Conservation (phyloP, 2,113 vertebrate species). For the Gopherus flavomarginatus region DNA sequence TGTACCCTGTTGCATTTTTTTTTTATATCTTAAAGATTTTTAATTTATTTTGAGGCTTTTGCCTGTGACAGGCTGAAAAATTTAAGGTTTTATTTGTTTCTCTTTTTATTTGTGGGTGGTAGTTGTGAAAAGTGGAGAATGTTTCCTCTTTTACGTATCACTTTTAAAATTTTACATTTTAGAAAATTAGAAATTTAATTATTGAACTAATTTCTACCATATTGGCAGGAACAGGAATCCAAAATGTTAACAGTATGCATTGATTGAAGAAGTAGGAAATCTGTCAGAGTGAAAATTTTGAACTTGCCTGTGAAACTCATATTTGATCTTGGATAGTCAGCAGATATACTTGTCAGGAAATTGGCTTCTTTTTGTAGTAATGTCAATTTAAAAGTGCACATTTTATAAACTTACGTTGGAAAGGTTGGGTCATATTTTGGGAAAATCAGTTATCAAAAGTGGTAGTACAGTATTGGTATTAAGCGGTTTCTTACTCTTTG, state of each 20-base stretch:
- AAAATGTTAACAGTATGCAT: neutral
- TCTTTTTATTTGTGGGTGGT: neutral
- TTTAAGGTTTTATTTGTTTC: neutral
- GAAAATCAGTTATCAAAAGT: neutral
- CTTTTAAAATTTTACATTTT: neutral
- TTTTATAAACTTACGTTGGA: neutral
- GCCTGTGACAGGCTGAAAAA: neutral
- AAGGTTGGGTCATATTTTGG: neutral
- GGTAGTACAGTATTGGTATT: neutral
- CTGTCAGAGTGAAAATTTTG: neutral
- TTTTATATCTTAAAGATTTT: neutral
- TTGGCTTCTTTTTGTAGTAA: neutral
- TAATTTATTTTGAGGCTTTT: neutral
- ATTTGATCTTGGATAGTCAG: neutral
- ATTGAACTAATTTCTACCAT: neutral
- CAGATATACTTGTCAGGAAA: neutral
- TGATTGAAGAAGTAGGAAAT: neutral
- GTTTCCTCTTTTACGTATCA: neutral
- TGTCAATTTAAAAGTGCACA: neutral
- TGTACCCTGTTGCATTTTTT: neutral
- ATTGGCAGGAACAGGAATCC: neutral
- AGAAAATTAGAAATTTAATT: neutral
- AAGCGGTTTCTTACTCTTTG: neutral
- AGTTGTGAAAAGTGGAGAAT: neutral
- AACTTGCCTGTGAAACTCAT: neutral